Percentiles rank a stretch among this genome's conserved stretches.
Evolutionary conservation across 2,113 vertebrate genomes (phyloP).

Genomic region (Riparia riparia): DNA sequence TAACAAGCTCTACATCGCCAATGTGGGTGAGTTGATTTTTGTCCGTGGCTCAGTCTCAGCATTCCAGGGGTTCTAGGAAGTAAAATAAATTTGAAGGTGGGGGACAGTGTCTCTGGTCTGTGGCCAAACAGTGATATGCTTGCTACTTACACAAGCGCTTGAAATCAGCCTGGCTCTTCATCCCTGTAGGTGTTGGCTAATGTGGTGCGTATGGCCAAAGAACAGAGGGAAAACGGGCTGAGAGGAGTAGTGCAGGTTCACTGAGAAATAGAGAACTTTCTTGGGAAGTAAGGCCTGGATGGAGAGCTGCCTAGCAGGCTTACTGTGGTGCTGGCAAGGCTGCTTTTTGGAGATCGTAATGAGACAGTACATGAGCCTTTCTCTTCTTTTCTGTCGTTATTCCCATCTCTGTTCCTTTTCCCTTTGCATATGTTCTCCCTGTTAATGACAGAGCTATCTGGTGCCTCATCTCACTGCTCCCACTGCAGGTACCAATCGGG

Average conservation of each 20-base stretch:
- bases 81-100: background rate
- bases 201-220: background rate
- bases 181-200: background rate
- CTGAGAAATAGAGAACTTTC: background rate
- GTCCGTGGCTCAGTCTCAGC: background rate
- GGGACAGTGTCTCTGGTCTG: background rate
- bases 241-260: background rate
- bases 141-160: background rate
- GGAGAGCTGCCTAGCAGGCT: background rate
- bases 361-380: background rate
- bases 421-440: background rate
- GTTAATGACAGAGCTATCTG: background rate
- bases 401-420: background rate
- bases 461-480: constrained; percentile 38
- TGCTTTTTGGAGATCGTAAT: background rate
- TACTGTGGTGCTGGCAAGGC: background rate
- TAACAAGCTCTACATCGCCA: constrained; percentile 94
- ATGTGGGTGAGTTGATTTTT: constrained; percentile 85
- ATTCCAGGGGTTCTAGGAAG: background rate
- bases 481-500: constrained; percentile 90
- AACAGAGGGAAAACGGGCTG: background rate
- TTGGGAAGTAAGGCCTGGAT: background rate
- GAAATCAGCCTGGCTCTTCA: background rate
- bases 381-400: constrained; percentile 35
- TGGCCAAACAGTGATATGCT: background rate